Conservation (phyloP, 92 coral and sea anemone genomes). For the Meandrina meandrites region DNA sequence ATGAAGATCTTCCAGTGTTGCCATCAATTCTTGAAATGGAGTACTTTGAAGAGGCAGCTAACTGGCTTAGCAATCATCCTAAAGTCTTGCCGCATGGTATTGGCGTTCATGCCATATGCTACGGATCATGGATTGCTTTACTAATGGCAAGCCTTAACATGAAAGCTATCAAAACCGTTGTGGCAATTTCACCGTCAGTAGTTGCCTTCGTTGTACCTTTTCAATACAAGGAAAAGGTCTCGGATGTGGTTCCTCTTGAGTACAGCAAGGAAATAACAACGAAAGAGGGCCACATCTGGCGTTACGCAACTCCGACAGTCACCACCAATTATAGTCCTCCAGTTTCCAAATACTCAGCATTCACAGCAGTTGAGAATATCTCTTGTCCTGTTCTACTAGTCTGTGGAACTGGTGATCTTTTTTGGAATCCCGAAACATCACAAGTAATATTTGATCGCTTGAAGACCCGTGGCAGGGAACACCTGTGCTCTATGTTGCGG, state of each 20-base stretch:
- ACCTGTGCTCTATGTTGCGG: conserved; percentile 45
- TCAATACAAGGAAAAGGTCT: conserved; percentile 27
- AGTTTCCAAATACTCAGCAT: conserved; percentile 10
- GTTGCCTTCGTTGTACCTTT: not conserved
- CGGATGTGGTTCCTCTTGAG: not conserved
- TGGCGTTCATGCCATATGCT: conserved; percentile 54
- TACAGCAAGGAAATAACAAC: not conserved
- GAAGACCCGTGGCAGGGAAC: conserved; percentile 48
- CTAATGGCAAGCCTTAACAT: conserved; percentile 47
- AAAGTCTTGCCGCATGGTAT: conserved; percentile 54
- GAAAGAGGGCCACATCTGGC: conserved; percentile 15
- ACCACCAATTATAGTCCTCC: not conserved
- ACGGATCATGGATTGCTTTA: conserved; percentile 55
- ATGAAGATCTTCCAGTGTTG: conserved; percentile 59
- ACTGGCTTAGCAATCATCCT: conserved; percentile 69
- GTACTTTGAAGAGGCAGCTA: conserved; percentile 68
- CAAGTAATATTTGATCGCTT: conserved; percentile 39
- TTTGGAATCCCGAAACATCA: conserved; percentile 19
- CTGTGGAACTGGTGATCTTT: conserved; percentile 56
- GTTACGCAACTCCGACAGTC: not conserved
- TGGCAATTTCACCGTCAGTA: conserved; percentile 33
- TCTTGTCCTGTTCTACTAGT: conserved; percentile 50
- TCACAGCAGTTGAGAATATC: conserved; percentile 52
- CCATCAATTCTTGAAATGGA: conserved; percentile 49
- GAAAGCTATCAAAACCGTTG: conserved; percentile 43